Conservation (phyloP, 2,113 vertebrate genomes). For the Cyanoderma ruficeps region DNA sequence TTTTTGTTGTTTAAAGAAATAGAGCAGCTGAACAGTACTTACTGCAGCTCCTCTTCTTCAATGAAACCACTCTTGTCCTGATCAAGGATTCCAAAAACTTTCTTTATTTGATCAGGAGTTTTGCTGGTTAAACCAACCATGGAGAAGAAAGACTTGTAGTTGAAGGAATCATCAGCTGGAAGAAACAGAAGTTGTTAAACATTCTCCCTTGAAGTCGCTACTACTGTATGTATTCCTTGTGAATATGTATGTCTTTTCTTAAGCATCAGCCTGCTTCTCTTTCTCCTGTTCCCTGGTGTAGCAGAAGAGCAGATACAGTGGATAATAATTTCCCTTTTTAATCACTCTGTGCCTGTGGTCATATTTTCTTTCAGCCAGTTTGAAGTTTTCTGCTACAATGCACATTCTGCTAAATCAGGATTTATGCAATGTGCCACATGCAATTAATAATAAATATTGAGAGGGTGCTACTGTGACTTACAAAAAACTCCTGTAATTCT, state of each 20-base stretch:
- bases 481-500: background rate
- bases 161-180: conserved; percentile 82
- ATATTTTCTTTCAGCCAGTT: background rate
- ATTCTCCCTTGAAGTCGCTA: background rate
- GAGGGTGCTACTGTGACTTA: background rate
- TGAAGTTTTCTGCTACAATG: background rate
- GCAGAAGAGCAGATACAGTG: background rate
- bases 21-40: conserved; percentile 28
- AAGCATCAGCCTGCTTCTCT: background rate
- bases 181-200: conserved; percentile 11
- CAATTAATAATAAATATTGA: conserved; percentile 14
- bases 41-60: conserved; percentile 86
- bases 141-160: conserved; percentile 81
- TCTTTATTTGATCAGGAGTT: conserved; percentile 74
- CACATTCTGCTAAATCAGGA: background rate
- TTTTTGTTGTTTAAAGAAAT: background rate
- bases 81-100: conserved; percentile 82
- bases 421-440: background rate
- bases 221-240: background rate
- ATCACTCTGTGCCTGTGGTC: background rate
- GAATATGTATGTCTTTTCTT: background rate
- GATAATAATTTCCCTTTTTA: background rate
- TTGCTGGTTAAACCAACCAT: conserved; percentile 79
- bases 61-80: conserved; percentile 85
- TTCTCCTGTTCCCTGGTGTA: background rate